A percentile compares a stretch with the other conserved stretches of the same genome.
These are phyloP conservation scores for Clistopyga incitator DNA, from an alignment of 2,888 invertebrate genomes.

Conservation along the genomic window DNA sequence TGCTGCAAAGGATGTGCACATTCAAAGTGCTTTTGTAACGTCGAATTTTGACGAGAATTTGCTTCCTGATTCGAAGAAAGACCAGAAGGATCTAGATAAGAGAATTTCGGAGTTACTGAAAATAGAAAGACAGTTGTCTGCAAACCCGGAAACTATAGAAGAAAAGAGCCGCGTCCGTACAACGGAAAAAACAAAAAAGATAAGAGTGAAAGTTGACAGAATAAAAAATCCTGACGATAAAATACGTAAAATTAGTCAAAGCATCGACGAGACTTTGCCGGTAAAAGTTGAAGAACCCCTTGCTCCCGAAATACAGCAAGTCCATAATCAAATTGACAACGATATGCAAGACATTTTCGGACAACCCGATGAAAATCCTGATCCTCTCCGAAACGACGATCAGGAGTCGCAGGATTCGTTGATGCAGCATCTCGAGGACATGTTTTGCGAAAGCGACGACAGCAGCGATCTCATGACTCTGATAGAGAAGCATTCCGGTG, in stretches of 20 bases:
- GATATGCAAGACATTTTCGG: constrained; percentile 66
- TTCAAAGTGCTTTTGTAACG: constrained; percentile 66
- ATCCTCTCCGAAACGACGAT: constrained; percentile 67
- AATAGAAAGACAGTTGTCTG: neutral
- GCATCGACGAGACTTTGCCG: neutral
- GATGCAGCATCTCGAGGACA: constrained; percentile 79
- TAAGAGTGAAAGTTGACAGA: constrained; percentile 20
- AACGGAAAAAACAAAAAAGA: constrained; percentile 10
- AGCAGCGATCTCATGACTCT: constrained; percentile 78
- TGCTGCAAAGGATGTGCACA: constrained; percentile 44
- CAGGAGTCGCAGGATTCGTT: constrained; percentile 78
- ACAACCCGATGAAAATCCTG: constrained; percentile 43
- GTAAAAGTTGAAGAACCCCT: neutral
- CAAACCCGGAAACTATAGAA: neutral
- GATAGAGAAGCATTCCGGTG: constrained; percentile 78
- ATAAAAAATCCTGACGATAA: constrained; percentile 15
- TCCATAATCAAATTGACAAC: constrained; percentile 48
- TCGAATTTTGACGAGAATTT: constrained; percentile 63
- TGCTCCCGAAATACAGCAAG: neutral
- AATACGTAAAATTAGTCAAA: constrained; percentile 7
- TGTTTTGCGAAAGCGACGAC: constrained; percentile 80
- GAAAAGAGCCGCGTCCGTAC: neutral
- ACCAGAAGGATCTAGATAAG: constrained; percentile 43
- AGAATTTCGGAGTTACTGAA: constrained; percentile 52
- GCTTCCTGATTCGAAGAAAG: neutral